Conservation (phyloP, 2,888 invertebrate genomes). For the Osmoderma eremita region DNA sequence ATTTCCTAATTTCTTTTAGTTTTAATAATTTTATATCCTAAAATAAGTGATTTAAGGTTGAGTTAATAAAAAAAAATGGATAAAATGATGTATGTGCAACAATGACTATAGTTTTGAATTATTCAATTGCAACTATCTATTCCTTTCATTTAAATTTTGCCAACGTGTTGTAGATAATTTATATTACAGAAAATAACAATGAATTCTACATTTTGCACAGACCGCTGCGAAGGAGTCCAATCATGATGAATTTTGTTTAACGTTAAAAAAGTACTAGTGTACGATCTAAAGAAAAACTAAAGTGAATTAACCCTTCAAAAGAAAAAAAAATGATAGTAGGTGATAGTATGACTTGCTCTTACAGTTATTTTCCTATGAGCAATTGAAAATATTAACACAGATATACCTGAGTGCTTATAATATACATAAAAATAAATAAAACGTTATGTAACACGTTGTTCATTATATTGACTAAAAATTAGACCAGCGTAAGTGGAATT, state of each 20-base stretch:
- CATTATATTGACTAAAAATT: slow-evolving; percentile 42
- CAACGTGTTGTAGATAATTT: neutral
- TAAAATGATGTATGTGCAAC: no score
- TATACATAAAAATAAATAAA: slow-evolving; percentile 38
- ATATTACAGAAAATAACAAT: neutral
- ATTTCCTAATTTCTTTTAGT: neutral
- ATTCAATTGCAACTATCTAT: no score
- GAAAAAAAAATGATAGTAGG: neutral
- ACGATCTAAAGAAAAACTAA: neutral
- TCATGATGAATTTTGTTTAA: slow-evolving; percentile 5
- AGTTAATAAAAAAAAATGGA: no score
- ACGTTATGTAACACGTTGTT: slow-evolving; percentile 24
- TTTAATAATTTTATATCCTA: no score
- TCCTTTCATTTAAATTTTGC: neutral
- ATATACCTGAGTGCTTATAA: slow-evolving; percentile 46
- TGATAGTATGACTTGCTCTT: slow-evolving; percentile 16
- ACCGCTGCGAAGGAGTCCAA: neutral
- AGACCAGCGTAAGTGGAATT: slow-evolving; percentile 44
- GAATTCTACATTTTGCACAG: slow-evolving; percentile 4
- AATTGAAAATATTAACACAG: slow-evolving; percentile 40
- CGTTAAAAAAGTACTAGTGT: no score
- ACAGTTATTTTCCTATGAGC: slow-evolving; percentile 37
- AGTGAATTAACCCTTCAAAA: neutral
- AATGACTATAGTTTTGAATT: no score
- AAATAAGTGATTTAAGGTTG: no score